Evolutionary conservation across 2,888 invertebrate species (phyloP), one percentile per base, ranked within the genome.

Genomic region (Amphimallon solstitiale): DNA sequence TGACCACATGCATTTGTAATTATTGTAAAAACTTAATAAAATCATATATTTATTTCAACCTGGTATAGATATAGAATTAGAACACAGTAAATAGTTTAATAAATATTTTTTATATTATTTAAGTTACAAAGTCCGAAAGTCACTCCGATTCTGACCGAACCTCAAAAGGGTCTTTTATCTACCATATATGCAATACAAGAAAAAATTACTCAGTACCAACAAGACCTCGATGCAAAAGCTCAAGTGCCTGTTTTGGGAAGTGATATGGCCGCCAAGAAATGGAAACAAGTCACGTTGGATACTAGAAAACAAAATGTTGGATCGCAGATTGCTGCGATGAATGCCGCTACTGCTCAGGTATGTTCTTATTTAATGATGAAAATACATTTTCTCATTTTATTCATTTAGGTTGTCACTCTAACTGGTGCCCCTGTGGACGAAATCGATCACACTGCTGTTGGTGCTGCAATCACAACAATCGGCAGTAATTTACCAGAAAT

Each of bases 261-360:
- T 21, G 95, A 95, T 83, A 88, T 93, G 38, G 92, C 93, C 0
- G 93, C 96, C 0, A 87, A 93, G 74, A 93, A 94, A 84, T 97
- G 98, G 97, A 94, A 94, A 82, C 95, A 96, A 79, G 93, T 94
- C 69, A 94, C 94, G 1, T 86, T 97, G 82, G 98, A 97, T 82
- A 93, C 96, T 63, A 94, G 94, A 82, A 95, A 95, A 82, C 98
- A 98, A 84, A 95, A 93, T 73, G 95, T 99, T 64, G 95, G 95
- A 71, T 96, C 96, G 60, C 96, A 98, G 82, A 92, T 99, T 75
- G 98, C 98, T 3, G 98, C 98, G 66, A 98, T 99, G 97, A 98
- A 95, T 84, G 98, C 98, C 0, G 98, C 98, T 63, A 99, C 98
- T 0, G 99, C 99, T 6, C 97, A 98, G 83, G 94, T 98, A 54